Base-by-base conservation (phyloP, 2,113 vertebrate genomes). In the Casuarius casuarius region DNA sequence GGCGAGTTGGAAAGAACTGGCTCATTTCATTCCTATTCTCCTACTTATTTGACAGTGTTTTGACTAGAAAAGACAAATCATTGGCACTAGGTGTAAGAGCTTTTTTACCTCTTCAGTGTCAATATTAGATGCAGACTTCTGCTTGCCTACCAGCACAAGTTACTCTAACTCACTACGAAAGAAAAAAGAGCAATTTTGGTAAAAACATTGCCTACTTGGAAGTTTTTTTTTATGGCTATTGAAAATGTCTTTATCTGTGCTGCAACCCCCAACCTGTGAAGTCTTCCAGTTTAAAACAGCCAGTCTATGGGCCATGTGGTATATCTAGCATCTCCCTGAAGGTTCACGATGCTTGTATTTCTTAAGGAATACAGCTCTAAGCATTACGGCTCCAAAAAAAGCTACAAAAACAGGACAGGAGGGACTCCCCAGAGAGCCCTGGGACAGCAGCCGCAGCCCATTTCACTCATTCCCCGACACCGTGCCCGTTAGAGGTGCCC, bases 61-160 rank as follows among this genome's bases (percentile, higher is more conserved):
- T 92, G 84, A 92, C 92, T 92, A 95, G 91, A 92, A 92, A 77
- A 92, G 61, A 89, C 83, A 89, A 90, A 46, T 40, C 86, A 95
- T 75, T 94, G 89, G 87, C 75, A 90, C 84, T 35, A 71, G 84
- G 63, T 88, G 31, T 59, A 93, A 95, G 85, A 92, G 68, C 67
- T 91, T 93, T 95, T 84, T 87, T 95, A 71, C 78, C 54, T 91
- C 49, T 29, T 85, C 78, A 62, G 31, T 62, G 67, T 94, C 96
- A 92, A 67, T 94, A 92, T 74, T 87, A 82, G 79, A 95, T 84
- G 66, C 81, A 89, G 62, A 92, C 91, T 79, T 95, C 77, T 96
- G 58, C 81, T 92, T 13, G 9, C 42, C 84, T 73, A 76, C 66
- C 74, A 87, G 67, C 67, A 70, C 23, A 85, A 94, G 92, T 82